phyloP scores from a whole-genome alignment of 2,797 vertebrate genomes.

The Macropodus opercularis region DNA sequence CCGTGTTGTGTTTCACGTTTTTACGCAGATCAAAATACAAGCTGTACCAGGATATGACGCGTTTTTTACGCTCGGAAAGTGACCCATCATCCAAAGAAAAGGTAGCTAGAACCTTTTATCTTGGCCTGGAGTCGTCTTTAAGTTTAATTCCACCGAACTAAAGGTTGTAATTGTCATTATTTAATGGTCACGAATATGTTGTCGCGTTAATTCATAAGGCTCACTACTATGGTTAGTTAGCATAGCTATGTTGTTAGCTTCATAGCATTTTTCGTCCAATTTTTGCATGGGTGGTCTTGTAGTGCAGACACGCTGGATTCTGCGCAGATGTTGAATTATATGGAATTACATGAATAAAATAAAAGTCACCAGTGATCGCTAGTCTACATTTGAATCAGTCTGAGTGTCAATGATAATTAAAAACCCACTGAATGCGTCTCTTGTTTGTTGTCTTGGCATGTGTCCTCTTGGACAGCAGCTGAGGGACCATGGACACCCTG shows the following conservation, averaged over 20 bases:
- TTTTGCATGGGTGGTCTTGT: constrained; percentile 80
- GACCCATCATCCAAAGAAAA: constrained; percentile 78
- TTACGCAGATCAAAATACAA: background rate
- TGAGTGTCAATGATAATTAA: background rate
- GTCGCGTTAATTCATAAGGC: too few species aligned
- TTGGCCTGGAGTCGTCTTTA: background rate
- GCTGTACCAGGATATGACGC: constrained; percentile 68
- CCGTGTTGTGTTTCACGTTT: background rate
- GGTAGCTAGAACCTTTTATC: constrained; percentile 19
- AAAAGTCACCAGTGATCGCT: background rate
- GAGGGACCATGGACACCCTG: constrained; percentile 87
- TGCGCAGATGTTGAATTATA: constrained; percentile 29
- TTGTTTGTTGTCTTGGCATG: background rate
- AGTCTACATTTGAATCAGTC: background rate
- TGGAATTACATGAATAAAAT: background rate
- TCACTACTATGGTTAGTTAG: background rate
- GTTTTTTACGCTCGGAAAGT: constrained; percentile 38
- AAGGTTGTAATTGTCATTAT: too few species aligned
- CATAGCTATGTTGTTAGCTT: constrained; percentile 32
- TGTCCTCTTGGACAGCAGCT: constrained; percentile 21
- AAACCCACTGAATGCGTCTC: accelerated
- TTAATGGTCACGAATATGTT: too few species aligned
- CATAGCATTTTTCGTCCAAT: constrained; percentile 48
- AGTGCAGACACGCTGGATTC: constrained; percentile 15
- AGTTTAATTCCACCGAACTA: accelerated